These are phyloP conservation scores for Drosophila acutilabella DNA, from an alignment of 2,888 invertebrate species.

Conservation along the genomic window DNA sequence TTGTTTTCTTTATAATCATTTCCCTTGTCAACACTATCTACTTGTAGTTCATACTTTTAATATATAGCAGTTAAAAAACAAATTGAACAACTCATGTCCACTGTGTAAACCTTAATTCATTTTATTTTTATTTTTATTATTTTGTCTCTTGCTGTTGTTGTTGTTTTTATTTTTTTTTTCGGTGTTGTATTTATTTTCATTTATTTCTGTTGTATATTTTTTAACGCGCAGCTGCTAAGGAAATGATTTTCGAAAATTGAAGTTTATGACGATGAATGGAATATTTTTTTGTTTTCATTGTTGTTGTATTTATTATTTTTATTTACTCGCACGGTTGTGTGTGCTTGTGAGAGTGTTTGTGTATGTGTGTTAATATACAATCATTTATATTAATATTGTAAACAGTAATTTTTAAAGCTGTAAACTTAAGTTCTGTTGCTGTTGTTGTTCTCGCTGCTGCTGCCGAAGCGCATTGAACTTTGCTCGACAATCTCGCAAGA, in stretches of 20 bases:
- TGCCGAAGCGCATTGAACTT: conserved; percentile 65
- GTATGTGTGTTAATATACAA: conserved; percentile 58
- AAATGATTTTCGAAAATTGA: conserved; percentile 84
- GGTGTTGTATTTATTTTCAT: conserved; percentile 23
- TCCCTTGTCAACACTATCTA: conserved; percentile 18
- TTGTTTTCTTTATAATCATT: conserved; percentile 32
- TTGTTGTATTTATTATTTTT: conserved; percentile 47
- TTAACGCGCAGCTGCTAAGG: conserved; percentile 82
- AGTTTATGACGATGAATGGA: conserved; percentile 84
- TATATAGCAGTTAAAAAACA: conserved; percentile 17
- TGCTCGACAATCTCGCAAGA: conserved; percentile 32
- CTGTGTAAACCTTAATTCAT: conserved; percentile 72
- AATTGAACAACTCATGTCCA: conserved; percentile 53
- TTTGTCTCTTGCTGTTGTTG: conserved; percentile 8
- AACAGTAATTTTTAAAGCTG: conserved; percentile 69
- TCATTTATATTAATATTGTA: conserved; percentile 77
- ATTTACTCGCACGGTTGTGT: conserved; percentile 30
- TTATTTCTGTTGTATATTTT: conserved; percentile 49
- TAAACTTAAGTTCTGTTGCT: conserved; percentile 69
- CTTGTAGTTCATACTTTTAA: conserved; percentile 23
- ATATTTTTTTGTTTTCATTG: conserved; percentile 52
- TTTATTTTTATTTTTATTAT: conserved; percentile 57
- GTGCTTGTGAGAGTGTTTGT: conserved; percentile 18
- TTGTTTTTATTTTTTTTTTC: conserved; percentile 5
- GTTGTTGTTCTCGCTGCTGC: conserved; percentile 4